phyloP scores from a whole-genome alignment of 1,140 invertebrate species.

The Diploscapter pachys region DNA sequence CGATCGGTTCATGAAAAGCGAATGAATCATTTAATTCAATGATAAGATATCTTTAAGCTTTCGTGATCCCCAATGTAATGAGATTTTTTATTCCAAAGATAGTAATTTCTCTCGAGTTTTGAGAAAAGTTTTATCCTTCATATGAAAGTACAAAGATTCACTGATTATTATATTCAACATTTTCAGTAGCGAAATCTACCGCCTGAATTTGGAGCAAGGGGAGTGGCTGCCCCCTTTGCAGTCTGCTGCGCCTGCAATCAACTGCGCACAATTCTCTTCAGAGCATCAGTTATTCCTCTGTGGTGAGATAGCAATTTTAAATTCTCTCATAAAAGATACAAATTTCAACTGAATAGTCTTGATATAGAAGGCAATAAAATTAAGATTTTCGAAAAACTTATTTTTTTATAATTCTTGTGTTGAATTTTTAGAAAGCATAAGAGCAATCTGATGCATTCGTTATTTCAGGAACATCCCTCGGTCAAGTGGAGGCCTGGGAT shows the following conservation, averaged over 20 bases:
- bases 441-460: no score
- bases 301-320: not conserved
- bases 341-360: no score
- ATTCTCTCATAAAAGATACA: no score
- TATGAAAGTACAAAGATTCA: no score
- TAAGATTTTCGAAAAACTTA: not conserved
- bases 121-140: no score
- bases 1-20: no score
- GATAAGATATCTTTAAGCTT: no score
- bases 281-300: slow-evolving; percentile 78
- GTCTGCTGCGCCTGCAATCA: slow-evolving; percentile 70
- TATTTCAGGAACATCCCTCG: slow-evolving; percentile 66
- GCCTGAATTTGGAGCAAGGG: slow-evolving; percentile 90
- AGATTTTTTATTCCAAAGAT: slow-evolving; percentile 12
- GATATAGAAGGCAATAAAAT: no score
- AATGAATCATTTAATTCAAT: no score
- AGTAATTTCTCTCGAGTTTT: slow-evolving; percentile 19
- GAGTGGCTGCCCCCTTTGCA: slow-evolving; percentile 81
- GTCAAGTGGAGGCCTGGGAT: slow-evolving; percentile 93
- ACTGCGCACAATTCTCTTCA: slow-evolving; percentile 82
- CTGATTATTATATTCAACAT: no score
- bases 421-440: no score
- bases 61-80: no score
- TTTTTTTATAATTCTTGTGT: not conserved
- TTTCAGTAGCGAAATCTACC: slow-evolving; percentile 79